Conservation (phyloP, 2,113 vertebrate species). For the Pollachius pollachius region DNA sequence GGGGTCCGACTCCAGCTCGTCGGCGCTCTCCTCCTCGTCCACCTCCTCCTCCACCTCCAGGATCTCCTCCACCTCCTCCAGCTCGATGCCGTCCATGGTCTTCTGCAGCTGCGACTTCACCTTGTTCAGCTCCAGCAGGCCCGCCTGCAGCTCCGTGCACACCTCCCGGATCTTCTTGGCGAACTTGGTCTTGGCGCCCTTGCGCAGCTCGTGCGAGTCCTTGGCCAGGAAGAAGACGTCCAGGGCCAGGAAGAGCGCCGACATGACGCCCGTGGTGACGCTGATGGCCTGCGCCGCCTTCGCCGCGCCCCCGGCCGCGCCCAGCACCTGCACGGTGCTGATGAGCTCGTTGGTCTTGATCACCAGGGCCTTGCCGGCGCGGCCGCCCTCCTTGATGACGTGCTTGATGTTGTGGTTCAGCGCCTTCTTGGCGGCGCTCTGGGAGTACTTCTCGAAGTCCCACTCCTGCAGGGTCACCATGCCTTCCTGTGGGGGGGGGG, state of each 20-base stretch:
- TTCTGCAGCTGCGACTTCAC: conserved; percentile 70
- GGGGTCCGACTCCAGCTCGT: conserved; percentile 48
- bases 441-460: conserved; percentile 67
- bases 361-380: conserved; percentile 63
- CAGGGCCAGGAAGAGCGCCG: conserved; percentile 67
- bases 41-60: conserved; percentile 63
- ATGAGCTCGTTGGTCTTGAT: conserved; percentile 66
- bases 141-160: conserved; percentile 61
- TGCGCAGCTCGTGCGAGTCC: conserved; percentile 68
- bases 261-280: conserved; percentile 67
- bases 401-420: conserved; percentile 68
- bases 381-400: conserved; percentile 66
- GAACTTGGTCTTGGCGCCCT: conserved; percentile 71
- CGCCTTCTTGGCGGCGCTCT: conserved; percentile 63
- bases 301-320: conserved; percentile 51
- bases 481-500: conserved; percentile 54
- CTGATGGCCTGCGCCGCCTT: conserved; percentile 57
- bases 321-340: conserved; percentile 58
- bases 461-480: conserved; percentile 66
- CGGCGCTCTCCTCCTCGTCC: conserved; percentile 26
- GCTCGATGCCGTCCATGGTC: conserved; percentile 72
- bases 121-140: conserved; percentile 65
- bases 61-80: conserved; percentile 66
- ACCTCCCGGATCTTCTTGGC: conserved; percentile 66
- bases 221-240: conserved; percentile 74